phyloP scores from a whole-genome alignment of 1,140 invertebrate species.

The Drosophila eugracilis region DNA sequence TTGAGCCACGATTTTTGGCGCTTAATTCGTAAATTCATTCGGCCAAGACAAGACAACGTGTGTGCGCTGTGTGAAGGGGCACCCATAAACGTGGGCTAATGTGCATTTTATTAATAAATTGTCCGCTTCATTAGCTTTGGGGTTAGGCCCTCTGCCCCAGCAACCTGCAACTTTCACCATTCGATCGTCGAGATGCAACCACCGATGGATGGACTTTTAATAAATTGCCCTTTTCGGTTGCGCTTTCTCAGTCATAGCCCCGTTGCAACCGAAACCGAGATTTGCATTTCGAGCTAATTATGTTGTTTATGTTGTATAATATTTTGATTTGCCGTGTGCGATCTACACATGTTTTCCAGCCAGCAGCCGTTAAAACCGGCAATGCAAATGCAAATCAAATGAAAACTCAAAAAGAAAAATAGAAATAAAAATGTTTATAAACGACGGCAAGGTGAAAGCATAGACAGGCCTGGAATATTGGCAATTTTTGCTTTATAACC shows the following conservation, averaged over 20 bases:
- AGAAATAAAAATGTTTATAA: constrained; percentile 34
- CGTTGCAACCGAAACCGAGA: too few relatives aligned
- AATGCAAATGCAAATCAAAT: constrained; percentile 48
- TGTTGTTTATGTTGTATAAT: constrained; percentile 77
- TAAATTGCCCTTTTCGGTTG: constrained; percentile 72
- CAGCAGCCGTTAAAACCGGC: constrained; percentile 31
- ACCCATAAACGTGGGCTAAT: constrained; percentile 71
- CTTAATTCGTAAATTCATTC: constrained; percentile 79
- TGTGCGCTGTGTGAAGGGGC: constrained; percentile 19
- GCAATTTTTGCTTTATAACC: constrained; percentile 31
- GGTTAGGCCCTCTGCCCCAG: constrained; percentile 29
- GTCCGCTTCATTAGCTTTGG: constrained; percentile 67
- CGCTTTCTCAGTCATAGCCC: constrained; percentile 54
- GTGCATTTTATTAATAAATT: constrained; percentile 78
- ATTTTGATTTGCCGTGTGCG: constrained; percentile 58
- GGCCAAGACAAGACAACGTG: constrained; percentile 57
- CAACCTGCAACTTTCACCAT: constrained; percentile 70
- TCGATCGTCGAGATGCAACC: constrained; percentile 40
- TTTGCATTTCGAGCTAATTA: constrained; percentile 65
- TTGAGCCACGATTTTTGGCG: constrained; percentile 61
- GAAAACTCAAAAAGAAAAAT: constrained; percentile 43
- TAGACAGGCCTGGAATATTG: constrained; percentile 20
- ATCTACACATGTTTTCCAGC: constrained; percentile 60
- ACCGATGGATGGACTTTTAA: constrained; percentile 66
- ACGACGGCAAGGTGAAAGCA: constrained; percentile 31